A percentile compares a stretch with the other conserved stretches of the same genome.
These are phyloP conservation scores for Endomychus coccineus DNA, from an alignment of 2,888 invertebrate genomes.

Conservation along the genomic window DNA sequence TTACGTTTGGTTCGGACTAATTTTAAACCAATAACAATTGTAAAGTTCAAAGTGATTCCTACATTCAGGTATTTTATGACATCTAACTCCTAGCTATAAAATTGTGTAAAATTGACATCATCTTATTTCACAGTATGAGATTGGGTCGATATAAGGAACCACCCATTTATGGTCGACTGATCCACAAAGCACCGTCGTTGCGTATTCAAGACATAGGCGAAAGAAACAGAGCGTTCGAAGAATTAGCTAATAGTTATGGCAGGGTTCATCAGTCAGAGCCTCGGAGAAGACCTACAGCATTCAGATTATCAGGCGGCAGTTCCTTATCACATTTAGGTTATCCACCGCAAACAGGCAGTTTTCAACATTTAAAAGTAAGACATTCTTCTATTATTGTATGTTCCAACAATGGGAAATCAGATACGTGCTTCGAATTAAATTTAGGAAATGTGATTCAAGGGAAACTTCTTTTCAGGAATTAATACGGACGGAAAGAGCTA, in stretches of 20 bases:
- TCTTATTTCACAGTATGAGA: slow-evolving; percentile 37
- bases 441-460: too few species aligned
- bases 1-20: too few species aligned
- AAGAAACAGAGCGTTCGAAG: slow-evolving; percentile 47
- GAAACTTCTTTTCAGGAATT: slow-evolving; percentile 50
- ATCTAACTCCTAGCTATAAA: neutral
- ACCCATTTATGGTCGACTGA: slow-evolving; percentile 65
- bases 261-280: slow-evolving; percentile 39
- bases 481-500: slow-evolving; percentile 61
- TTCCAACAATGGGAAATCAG: too few species aligned
- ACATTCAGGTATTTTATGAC: too few species aligned
- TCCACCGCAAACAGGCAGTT: slow-evolving; percentile 49
- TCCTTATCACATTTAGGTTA: slow-evolving; percentile 45
- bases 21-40: too few species aligned
- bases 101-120: too few species aligned
- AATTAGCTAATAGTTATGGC: slow-evolving; percentile 47
- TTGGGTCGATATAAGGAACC: slow-evolving; percentile 42
- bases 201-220: slow-evolving; percentile 41
- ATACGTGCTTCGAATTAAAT: too few species aligned
- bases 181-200: slow-evolving; percentile 61
- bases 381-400: too few species aligned
- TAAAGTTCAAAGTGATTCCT: too few species aligned
- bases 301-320: slow-evolving; percentile 39
- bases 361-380: slow-evolving; percentile 62
- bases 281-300: slow-evolving; percentile 36